Percentiles rank a stretch among this genome's conserved stretches.
These are phyloP conservation scores for Lithobates sylvaticus DNA, from an alignment of 2,797 vertebrate genomes.

Conservation along the genomic window DNA sequence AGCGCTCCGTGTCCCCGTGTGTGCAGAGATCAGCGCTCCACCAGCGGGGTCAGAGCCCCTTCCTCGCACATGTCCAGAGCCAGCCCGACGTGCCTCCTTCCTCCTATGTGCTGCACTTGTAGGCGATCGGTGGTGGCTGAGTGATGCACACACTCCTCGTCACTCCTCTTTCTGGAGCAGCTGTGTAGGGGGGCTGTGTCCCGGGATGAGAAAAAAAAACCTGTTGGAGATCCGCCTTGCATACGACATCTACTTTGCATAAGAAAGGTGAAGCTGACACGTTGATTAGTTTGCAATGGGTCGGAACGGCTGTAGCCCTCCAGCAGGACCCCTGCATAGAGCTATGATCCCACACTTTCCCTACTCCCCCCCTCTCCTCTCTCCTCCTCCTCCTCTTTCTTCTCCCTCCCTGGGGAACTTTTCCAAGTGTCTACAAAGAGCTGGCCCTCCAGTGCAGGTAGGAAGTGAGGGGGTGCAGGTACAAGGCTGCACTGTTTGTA, in stretches of 20 bases:
- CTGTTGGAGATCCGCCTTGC: conserved; percentile 89
- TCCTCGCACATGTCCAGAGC: conserved; percentile 26
- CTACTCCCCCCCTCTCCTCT: too few species aligned
- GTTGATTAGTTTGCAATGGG: conserved; percentile 88
- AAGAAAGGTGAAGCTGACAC: conserved; percentile 94
- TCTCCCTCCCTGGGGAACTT: conserved; percentile 60
- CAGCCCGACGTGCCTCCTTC: not conserved
- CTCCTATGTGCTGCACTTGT: not conserved
- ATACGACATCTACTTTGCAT: conserved; percentile 92
- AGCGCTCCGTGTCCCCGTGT: too few species aligned
- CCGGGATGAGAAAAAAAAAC: conserved; percentile 65
- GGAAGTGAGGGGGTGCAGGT: conserved; percentile 46
- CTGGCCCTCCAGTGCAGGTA: conserved; percentile 63
- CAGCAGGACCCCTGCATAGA: conserved; percentile 71
- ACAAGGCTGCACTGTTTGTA: conserved; percentile 20
- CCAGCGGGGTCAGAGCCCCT: too few species aligned
- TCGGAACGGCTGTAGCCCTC: conserved; percentile 66
- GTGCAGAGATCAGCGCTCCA: too few species aligned
- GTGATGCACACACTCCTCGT: conserved; percentile 47
- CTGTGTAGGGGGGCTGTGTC: conserved; percentile 65
- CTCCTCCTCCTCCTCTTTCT: conserved; percentile 36
- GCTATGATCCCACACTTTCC: conserved; percentile 52
- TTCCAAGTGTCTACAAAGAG: conserved; percentile 25
- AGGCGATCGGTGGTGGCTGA: not conserved
- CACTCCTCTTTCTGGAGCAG: conserved; percentile 65